A percentile compares a stretch with the other conserved stretches of the same genome.
These are phyloP conservation scores for Neomonachus schauinslandi DNA, from an alignment of 2,113 vertebrate species.

Conservation along the genomic window DNA sequence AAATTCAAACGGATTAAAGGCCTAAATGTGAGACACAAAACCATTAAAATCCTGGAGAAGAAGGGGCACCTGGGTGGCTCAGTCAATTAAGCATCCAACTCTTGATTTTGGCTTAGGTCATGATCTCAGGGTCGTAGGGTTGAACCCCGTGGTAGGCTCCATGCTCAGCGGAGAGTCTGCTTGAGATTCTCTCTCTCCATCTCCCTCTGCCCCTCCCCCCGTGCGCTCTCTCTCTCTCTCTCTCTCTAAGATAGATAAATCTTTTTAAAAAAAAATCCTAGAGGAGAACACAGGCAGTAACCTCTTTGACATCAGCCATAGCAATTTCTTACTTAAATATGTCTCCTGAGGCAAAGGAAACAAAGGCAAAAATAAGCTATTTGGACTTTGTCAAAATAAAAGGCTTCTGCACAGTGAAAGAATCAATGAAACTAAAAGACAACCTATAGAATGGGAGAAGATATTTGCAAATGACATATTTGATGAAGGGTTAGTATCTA, in stretches of 20 bases:
- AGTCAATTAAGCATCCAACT: no score
- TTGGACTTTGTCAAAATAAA: neutral
- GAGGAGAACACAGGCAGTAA: neutral
- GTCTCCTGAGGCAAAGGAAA: neutral
- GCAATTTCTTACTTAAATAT: neutral
- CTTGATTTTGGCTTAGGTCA: no score
- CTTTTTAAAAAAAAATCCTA: neutral
- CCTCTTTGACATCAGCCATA: neutral
- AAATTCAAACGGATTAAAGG: neutral
- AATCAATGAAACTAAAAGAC: neutral
- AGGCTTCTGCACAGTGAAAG: neutral
- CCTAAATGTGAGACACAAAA: neutral
- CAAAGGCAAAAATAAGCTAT: neutral
- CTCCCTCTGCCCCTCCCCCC: no score
- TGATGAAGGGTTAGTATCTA: neutral
- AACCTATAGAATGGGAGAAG: neutral
- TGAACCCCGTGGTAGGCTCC: no score
- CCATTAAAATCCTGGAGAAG: neutral
- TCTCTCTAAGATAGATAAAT: no score
- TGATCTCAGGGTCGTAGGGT: no score
- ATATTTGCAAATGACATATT: neutral
- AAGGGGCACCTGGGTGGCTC: no score
- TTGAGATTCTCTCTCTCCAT: no score
- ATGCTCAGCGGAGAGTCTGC: no score
- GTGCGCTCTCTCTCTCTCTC: no score